A percentile compares a stretch with the other conserved stretches of the same genome.
phyloP scores from a whole-genome alignment of 2,797 vertebrate genomes.

The Sebastolobus alascanus region DNA sequence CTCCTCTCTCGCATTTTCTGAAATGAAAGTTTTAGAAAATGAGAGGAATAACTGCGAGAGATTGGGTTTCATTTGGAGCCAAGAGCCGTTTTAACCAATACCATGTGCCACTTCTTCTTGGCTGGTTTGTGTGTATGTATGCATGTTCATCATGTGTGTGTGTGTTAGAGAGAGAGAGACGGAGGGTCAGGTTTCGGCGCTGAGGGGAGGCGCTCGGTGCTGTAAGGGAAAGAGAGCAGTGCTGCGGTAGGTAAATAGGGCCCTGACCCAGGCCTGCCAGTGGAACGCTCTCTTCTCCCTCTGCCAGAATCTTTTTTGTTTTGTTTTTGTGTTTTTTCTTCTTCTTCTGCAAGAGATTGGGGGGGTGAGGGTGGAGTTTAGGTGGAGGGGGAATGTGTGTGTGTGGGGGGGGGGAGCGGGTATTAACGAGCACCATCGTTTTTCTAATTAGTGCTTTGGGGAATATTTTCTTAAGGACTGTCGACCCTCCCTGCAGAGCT shows the following conservation, averaged over 20 bases:
- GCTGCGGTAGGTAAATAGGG: constrained; percentile 89
- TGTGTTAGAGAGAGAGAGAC: constrained; percentile 41
- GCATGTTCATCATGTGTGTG: constrained; percentile 28
- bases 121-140: constrained; percentile 50
- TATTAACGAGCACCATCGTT: constrained; percentile 86
- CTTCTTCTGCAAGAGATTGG: constrained; percentile 57
- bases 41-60: constrained; percentile 69
- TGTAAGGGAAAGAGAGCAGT: constrained; percentile 73
- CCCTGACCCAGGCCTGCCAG: constrained; percentile 83
- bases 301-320: constrained; percentile 81
- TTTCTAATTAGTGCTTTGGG: constrained; percentile 89
- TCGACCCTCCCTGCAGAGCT: constrained; percentile 81
- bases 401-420: constrained; percentile 23
- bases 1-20: constrained; percentile 68
- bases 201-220: constrained; percentile 69
- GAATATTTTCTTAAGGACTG: constrained; percentile 87
- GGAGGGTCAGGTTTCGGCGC: constrained; percentile 67
- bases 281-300: constrained; percentile 79
- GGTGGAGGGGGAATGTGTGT: constrained; percentile 45
- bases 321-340: constrained; percentile 69
- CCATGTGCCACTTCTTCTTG: constrained; percentile 83
- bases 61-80: constrained; percentile 81
- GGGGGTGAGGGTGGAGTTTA: constrained; percentile 48
- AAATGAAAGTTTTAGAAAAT: constrained; percentile 77
- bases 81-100: constrained; percentile 81